These are phyloP conservation scores for Hydropsyche betteni DNA, from an alignment of 2,888 invertebrate genomes.

Conservation along the genomic window DNA sequence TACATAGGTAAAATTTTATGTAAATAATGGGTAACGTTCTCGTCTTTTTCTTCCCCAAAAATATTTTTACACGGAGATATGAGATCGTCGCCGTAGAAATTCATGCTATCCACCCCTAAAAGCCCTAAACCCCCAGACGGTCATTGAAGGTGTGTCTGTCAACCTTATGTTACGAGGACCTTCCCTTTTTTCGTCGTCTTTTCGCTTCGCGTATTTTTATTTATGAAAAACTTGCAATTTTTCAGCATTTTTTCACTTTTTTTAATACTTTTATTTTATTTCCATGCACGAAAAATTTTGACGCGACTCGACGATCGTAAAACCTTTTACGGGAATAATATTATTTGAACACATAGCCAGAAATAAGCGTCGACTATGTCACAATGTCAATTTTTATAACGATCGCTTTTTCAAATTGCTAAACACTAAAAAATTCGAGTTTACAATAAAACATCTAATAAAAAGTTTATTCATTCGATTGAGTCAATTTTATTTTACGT, in stretches of 20 bases:
- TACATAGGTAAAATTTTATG: neutral
- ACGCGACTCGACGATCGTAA: too few relatives aligned
- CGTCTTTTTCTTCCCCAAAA: neutral
- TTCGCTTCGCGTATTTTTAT: constrained; percentile 16
- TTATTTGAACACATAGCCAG: neutral
- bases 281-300: neutral
- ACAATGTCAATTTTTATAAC: too few relatives aligned
- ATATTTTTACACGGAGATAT: constrained; percentile 20
- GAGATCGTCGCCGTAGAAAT: constrained; percentile 15
- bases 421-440: too few relatives aligned
- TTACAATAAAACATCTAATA: too few relatives aligned
- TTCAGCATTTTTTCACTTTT: neutral
- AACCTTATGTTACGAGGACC: constrained; percentile 19
- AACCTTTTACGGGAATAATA: too few relatives aligned
- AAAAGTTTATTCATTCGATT: too few relatives aligned
- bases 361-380: neutral
- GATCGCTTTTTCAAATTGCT: too few relatives aligned
- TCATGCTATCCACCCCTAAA: constrained; percentile 26
- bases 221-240: constrained; percentile 17
- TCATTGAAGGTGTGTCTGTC: constrained; percentile 32
- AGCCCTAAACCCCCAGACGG: constrained; percentile 30
- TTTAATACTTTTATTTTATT: constrained; percentile 18
- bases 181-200: constrained; percentile 11
- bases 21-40: neutral
- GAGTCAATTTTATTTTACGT: too few relatives aligned